phyloP scores from a whole-genome alignment of 1,140 invertebrate genomes.

The Diabrotica undecimpunctata region DNA sequence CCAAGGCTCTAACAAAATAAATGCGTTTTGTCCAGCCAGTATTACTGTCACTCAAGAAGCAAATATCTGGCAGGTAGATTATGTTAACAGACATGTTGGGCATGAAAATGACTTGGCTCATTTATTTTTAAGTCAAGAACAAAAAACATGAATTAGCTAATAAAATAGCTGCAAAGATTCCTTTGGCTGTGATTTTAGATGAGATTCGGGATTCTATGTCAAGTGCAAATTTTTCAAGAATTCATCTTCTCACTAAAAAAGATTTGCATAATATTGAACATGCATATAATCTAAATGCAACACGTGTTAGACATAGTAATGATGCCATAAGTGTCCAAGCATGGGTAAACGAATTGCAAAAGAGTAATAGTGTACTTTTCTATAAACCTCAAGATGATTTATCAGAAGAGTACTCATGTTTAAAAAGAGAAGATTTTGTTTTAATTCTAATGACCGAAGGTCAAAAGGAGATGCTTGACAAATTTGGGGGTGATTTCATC shows the following conservation, averaged over 20 bases:
- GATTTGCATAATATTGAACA: no score
- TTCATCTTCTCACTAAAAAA: no score
- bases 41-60: slow-evolving; percentile 5
- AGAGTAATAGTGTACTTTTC: slow-evolving; percentile 9
- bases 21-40: slow-evolving; percentile 22
- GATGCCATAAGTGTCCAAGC: slow-evolving; percentile 12
- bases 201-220: no score
- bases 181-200: no score
- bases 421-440: slow-evolving; percentile 20
- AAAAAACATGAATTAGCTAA: no score
- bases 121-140: slow-evolving; percentile 21
- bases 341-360: slow-evolving; percentile 17
- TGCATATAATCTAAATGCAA: slow-evolving; percentile 17
- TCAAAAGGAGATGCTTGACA: slow-evolving; percentile 6
- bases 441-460: slow-evolving; percentile 24
- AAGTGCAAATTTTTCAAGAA: no score
- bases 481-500: slow-evolving; percentile 13
- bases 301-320: slow-evolving; percentile 18
- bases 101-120: slow-evolving; percentile 26
- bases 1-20: slow-evolving; percentile 22
- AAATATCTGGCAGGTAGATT: slow-evolving; percentile 11
- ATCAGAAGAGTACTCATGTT: slow-evolving; percentile 11
- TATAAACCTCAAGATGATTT: slow-evolving; percentile 18
- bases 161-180: no score
- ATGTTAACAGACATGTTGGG: slow-evolving; percentile 25